These are phyloP conservation scores for Neostethus bicornis DNA, from an alignment of 2,797 vertebrate species.

Conservation along the genomic window DNA sequence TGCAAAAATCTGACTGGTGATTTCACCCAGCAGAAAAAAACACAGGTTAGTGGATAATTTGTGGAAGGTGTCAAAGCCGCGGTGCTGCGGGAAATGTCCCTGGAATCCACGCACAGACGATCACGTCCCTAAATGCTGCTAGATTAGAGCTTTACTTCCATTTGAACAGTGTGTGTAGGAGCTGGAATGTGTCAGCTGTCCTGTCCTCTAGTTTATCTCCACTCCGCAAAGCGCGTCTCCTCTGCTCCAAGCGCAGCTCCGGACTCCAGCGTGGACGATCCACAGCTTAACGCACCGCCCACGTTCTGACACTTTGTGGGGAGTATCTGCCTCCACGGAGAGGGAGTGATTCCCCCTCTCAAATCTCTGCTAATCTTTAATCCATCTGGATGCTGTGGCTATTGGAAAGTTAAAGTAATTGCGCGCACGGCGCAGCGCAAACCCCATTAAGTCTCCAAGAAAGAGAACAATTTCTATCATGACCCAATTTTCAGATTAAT, in stretches of 20 bases:
- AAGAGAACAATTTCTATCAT: slow-evolving; percentile 9
- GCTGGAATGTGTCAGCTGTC: slow-evolving; percentile 7
- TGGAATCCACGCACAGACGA: not conserved
- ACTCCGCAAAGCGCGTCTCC: slow-evolving; percentile 5
- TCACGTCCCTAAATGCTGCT: not conserved
- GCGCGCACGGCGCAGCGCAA: slow-evolving; percentile 9
- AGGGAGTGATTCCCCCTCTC: slow-evolving; percentile 20
- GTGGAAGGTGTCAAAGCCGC: slow-evolving; percentile 9
- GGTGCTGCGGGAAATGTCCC: slow-evolving; percentile 10
- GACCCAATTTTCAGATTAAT: slow-evolving; percentile 28
- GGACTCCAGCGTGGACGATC: slow-evolving; percentile 24
- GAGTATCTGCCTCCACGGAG: slow-evolving; percentile 25
- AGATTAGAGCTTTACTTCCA: not conserved
- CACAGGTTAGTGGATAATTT: not conserved
- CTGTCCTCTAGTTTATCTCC: slow-evolving; percentile 24
- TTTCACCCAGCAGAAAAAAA: not conserved
- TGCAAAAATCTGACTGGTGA: not conserved
- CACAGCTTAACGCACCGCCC: slow-evolving; percentile 61
- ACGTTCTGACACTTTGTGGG: slow-evolving; percentile 51
- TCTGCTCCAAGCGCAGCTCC: slow-evolving; percentile 23
- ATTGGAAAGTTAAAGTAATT: slow-evolving; percentile 35
- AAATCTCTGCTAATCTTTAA: slow-evolving; percentile 26
- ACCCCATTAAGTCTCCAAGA: slow-evolving; percentile 4
- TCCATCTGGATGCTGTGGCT: slow-evolving; percentile 17
- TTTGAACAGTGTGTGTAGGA: not conserved